Base-by-base conservation (phyloP, 2,797 vertebrate genomes). In the Muscicapa comitata region DNA sequence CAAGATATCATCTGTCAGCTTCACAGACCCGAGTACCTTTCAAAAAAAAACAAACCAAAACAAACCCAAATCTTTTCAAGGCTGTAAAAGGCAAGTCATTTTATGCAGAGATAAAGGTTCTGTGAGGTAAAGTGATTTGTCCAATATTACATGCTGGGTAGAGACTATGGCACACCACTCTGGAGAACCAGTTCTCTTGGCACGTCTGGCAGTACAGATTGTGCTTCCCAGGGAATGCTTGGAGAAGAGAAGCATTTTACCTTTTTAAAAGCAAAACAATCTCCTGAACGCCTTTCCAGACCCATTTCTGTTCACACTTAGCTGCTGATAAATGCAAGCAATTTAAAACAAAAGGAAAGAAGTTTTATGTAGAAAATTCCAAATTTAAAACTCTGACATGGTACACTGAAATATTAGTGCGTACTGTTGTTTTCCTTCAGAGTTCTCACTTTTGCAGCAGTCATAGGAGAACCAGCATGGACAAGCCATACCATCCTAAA, bases 181-280 rank as follows among this genome's bases (percentile, higher is more conserved):
- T 19, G 70, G 59, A 88, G 83, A 92, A 28, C 45, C 67, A 71
- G 35, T 47, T 87, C 66, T 88, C 77, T 83, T 87, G 75, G 68
- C 67, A 80, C 0, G 11, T 74, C 90, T 94, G 72, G 68, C 87
- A 86, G 78, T 33, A 79, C 74, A 96, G 93, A 94, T 54, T 91
- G 87, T 67, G 65, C 86, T 88, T 91, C 85, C 57, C 65, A 58
- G 75, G 91, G 75, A 88, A 57, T 21, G n/a, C 50, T 37, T 74
- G 73, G 37, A 77, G 24, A 82, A 79, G 8, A 66, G 59, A 53
- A 85, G 29, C 35, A 43, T 86, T 80, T 72, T 29, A 93, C 54
- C 59, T 72, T 90, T 84, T 50, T 15, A 57, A 90, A 83, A 90
- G 33, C 35, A 84, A 89, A 75, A 25, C 67, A 65, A 91, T 38